Evolutionary conservation across 2,888 invertebrate genomes (phyloP), one percentile per base, ranked within the genome.

Genomic region (Acronicta alni): DNA sequence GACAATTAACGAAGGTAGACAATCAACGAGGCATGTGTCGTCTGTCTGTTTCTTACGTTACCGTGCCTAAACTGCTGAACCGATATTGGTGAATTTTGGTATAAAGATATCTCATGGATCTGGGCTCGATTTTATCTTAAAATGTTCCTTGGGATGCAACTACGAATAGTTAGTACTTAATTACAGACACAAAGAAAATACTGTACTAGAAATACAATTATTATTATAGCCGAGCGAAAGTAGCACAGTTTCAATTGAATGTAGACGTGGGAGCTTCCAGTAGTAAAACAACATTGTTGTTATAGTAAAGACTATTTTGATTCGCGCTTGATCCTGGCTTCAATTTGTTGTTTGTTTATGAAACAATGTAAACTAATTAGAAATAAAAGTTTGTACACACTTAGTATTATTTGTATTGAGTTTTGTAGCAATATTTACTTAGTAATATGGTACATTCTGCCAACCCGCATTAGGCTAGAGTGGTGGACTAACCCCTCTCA

Each of bases 291-390:
- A 68, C 67, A 72, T 12, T 48, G 67, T 68, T 67, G 72, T 59
- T 59, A 55, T 46, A 59, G 42, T 72, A 59, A 66, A 67, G 58
- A 72, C 59, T 68, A 72, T 72, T 68, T 55, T 72, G 68, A 68
- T 72, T 72, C 44, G 15, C 2, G 18, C 38, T 52, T 59, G 48
- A 68, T 66, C 67, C 39, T 32, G 35, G 54, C 52, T 68, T 55
- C 41, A 54, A 41, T 57, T 26, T 44, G 26, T n/a, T 53, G 48
- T 55, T 51, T 49, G 57, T 49, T 46, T 51, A n/a, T 3, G 7
- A 16, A 20, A 71, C 54, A 59, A 47, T 71, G 72, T 69, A 46
- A 26, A 9, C 7, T 26, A 23, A n/a, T 46, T 26, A 14, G 2
- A 12, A 30, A 37, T 48, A 44, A 44, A 23, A 44, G 14, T 64